Conservation (phyloP, 2,888 invertebrate species). For the Oxyteleia sp. region DNA sequence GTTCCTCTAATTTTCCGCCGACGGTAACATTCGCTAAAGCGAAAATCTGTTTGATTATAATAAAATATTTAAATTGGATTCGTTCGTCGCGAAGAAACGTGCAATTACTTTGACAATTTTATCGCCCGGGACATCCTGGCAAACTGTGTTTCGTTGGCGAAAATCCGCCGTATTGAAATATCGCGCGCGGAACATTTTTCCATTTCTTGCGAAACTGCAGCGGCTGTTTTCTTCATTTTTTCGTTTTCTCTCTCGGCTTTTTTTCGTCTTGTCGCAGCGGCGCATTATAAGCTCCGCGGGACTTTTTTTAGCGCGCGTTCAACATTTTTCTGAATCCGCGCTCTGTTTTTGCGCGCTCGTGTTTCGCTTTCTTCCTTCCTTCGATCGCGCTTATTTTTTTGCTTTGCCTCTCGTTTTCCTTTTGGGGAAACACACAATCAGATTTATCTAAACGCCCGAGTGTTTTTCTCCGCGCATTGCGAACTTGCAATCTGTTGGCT, state of each 20-base stretch:
- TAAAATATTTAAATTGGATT: slow-evolving; percentile 66
- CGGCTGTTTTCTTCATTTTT: slow-evolving; percentile 40
- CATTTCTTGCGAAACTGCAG: slow-evolving; percentile 44
- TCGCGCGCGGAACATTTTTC: slow-evolving; percentile 40
- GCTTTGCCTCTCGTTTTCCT: slow-evolving; percentile 21
- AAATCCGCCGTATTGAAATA: slow-evolving; percentile 46
- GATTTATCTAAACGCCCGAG: slow-evolving; percentile 32
- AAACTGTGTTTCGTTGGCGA: slow-evolving; percentile 44
- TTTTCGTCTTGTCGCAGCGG: slow-evolving; percentile 34
- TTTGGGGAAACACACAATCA: slow-evolving; percentile 26
- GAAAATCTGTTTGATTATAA: slow-evolving; percentile 59
- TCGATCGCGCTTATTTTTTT: slow-evolving; percentile 26
- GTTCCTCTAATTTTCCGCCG: background rate
- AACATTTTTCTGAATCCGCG: slow-evolving; percentile 50
- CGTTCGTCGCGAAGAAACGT: slow-evolving; percentile 38
- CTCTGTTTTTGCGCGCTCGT: slow-evolving; percentile 29
- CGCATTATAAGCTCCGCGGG: slow-evolving; percentile 38
- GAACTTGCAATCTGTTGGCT: slow-evolving; percentile 18
- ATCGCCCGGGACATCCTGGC: slow-evolving; percentile 54
- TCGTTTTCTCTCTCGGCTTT: slow-evolving; percentile 26
- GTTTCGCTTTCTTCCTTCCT: slow-evolving; percentile 2
- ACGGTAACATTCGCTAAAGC: slow-evolving; percentile 27
- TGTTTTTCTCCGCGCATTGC: slow-evolving; percentile 28
- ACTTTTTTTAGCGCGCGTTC: slow-evolving; percentile 49
- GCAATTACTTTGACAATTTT: slow-evolving; percentile 67